Conservation (phyloP, 2,113 vertebrate species). For the Pseudorhombus dupliciocellatus region DNA sequence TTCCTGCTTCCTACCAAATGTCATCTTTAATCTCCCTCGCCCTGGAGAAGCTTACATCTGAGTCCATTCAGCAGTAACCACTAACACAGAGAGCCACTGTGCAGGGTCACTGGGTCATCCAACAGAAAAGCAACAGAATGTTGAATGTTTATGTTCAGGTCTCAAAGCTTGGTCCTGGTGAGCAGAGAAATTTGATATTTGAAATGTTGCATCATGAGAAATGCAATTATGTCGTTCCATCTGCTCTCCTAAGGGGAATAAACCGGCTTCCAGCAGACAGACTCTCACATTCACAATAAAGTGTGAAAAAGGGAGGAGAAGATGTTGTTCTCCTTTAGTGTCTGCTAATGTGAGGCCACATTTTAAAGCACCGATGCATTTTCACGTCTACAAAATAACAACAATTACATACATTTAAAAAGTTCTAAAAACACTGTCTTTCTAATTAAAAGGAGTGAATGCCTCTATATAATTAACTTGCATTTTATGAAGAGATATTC, state of each 20-base stretch:
- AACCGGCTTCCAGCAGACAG: constrained; percentile 4
- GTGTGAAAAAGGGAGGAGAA: background rate
- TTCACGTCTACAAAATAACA: background rate
- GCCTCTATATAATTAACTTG: background rate
- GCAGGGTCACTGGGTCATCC: constrained; percentile 20
- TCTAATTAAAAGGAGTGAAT: background rate
- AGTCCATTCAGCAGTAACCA: constrained; percentile 21
- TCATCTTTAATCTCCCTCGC: constrained; percentile 46
- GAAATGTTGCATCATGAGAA: constrained; percentile 19
- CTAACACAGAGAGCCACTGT: background rate
- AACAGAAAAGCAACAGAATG: background rate
- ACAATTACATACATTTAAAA: background rate
- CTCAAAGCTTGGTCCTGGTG: background rate
- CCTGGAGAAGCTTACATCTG: constrained; percentile 8
- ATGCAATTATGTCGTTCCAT: constrained; percentile 22
- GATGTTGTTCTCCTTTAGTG: constrained; percentile 1
- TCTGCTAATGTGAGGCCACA: background rate
- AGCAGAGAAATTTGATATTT: background rate
- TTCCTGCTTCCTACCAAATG: constrained; percentile 39
- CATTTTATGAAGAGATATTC: background rate
- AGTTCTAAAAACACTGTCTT: background rate
- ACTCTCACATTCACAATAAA: constrained; percentile 2
- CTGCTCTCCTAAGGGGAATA: constrained; percentile 16
- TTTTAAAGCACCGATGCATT: background rate
- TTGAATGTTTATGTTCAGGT: background rate